phyloP scores from a whole-genome alignment of 2,888 invertebrate species.

The Tenthredo scrophulariae region DNA sequence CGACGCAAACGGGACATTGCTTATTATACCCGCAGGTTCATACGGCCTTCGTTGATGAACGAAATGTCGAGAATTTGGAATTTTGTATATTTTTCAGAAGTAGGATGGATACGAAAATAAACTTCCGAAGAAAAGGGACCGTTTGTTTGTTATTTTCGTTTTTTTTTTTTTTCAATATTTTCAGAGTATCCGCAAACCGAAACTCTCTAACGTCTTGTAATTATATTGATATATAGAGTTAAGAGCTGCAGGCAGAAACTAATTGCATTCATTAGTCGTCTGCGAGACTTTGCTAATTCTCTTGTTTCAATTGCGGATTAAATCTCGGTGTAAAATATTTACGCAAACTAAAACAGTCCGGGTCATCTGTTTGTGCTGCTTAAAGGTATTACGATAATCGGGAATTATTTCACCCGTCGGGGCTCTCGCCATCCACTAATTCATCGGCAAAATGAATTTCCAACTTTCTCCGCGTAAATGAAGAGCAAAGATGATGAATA shows the following conservation, averaged over 20 bases:
- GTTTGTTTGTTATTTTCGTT: not conserved
- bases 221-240: constrained; percentile 15
- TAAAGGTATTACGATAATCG: constrained; percentile 44
- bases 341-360: constrained; percentile 42
- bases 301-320: constrained; percentile 41
- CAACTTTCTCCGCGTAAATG: not conserved
- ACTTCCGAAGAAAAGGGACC: not conserved
- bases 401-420: not conserved
- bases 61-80: not conserved
- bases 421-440: not conserved
- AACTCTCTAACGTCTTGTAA: not conserved
- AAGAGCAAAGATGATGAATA: not conserved
- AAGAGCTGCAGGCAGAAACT: not conserved
- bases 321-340: constrained; percentile 49
- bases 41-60: not conserved
- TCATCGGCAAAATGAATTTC: not conserved
- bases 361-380: not conserved
- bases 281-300: constrained; percentile 48
- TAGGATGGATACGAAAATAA: not conserved
- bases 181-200: not conserved
- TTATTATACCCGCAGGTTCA: not conserved
- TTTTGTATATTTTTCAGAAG: not conserved
- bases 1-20: not conserved
- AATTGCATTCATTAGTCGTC: constrained; percentile 50
- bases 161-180: not conserved